phyloP scores from a whole-genome alignment of 1,140 invertebrate genomes.

The Propsilocerus akamusi region DNA sequence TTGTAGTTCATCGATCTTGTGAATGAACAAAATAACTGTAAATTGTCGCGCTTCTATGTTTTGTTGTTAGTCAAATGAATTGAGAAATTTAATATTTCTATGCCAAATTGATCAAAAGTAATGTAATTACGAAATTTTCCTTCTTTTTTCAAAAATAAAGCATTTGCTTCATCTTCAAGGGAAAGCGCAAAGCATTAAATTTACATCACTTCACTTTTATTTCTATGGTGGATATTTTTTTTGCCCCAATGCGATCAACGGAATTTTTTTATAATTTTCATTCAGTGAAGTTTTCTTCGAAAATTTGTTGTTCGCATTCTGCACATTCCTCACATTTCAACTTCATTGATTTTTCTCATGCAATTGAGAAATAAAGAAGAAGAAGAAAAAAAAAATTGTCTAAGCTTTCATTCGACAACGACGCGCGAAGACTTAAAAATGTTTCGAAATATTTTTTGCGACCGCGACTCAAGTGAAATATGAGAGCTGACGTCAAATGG shows the following conservation, averaged over 20 bases:
- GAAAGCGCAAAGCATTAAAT: background rate
- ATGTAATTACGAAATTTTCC: background rate
- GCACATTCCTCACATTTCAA: background rate
- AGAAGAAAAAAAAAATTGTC: no score
- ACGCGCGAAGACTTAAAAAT: conserved; percentile 3
- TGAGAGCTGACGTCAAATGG: background rate
- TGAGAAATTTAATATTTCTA: background rate
- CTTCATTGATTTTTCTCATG: background rate
- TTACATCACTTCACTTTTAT: background rate
- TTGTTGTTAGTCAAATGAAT: background rate
- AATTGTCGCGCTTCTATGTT: no score
- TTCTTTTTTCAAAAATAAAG: background rate
- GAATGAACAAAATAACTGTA: background rate
- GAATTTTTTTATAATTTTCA: no score
- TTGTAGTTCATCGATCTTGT: background rate
- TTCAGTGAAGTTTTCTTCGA: no score
- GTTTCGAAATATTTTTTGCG: background rate
- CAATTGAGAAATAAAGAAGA: no score
- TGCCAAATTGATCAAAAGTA: background rate
- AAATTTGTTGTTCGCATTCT: no score
- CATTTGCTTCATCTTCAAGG: no score
- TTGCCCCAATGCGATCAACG: no score
- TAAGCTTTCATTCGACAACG: background rate
- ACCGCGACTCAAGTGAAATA: background rate
- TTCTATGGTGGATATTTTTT: no score